Base-by-base conservation (phyloP, 2,888 invertebrate species). In the Ecliptopera silaceata region DNA sequence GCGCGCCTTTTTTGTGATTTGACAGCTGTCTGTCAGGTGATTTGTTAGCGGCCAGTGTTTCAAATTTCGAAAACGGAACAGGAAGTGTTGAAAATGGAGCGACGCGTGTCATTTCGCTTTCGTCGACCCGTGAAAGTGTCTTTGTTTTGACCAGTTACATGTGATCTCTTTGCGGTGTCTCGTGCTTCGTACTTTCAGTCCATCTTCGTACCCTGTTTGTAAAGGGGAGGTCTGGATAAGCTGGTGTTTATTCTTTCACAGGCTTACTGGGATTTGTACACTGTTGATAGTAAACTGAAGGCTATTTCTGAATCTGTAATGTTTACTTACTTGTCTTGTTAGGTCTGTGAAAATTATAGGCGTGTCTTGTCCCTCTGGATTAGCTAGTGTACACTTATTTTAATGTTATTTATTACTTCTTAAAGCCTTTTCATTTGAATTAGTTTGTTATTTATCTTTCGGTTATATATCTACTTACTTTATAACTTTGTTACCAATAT, bases 41-140 rank as follows among this genome's bases (percentile, higher is more conserved):
- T 56, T 53, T 44, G 59, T 58, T 56, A 52, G 31, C 47, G 17
- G 52, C 44, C 50, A 54, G 55, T 59, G 61, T 57, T 63, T 60
- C 48, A 47, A 62, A 66, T 74, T 74, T 73, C 67, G 63, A 72
- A 71, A 72, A 75, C 66, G 65, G 69, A 75, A 75, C 72, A 71
- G 74, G 75, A 80, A 79, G 69, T 66, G 64, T 77, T 72, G 68
- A 66, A 79, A 78, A 75, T 74, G 71, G 74, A 72, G 12, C 72
- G 68, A n/a, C 71, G 66, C 71, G 62, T 72, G 75, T 76, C 76
- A 70, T 74, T 76, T 75, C 70, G 67, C 68, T 74, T 73, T 75
- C 65, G 66, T 74, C 68, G 69, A 64, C 63, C 69, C 71, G 79
- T 78, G 75, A 80, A 78, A 75, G 71, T 72, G 61, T 65, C 22